Base-by-base conservation (phyloP, 1,140 invertebrate species). In the Coelopa frigida region DNA sequence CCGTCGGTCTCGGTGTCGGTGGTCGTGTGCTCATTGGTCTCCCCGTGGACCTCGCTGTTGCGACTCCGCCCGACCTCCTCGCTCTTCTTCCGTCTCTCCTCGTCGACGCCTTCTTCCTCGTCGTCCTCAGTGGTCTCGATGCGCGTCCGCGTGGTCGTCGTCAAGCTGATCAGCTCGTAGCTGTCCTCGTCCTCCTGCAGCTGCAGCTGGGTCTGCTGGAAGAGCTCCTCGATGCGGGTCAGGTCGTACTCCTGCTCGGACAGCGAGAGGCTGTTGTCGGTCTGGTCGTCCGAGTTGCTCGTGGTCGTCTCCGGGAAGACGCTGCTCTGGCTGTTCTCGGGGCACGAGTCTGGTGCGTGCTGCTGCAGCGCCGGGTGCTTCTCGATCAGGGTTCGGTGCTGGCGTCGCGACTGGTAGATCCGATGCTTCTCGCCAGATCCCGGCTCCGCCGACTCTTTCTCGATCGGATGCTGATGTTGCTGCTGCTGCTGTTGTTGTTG, bases 241-340 rank as follows among this genome's bases (percentile, higher is more conserved):
- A 67, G 22, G 44, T 67, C 63, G 46, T 67, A 67, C 14, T 67
- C 63, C 48, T 67, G 63, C 12, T 67, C 63, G 8, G 63, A 66
- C 1, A 67, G 42, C 4, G 63, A 67, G 1, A 56, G 51, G 36
- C 58, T 67, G 37, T 66, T 40, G 15, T 42, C 59, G 0, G 63
- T 63, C 37, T 67, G 63, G 35, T 67, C 63, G 40, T 68, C 52
- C 12, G 52, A 65, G 11, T 63, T 67, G 31, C 61, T 67, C 6
- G 52, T 54, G 26, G 64, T 68, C 0, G 64, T 68, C 50, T 68
- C 64, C 0, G 64, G 64, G 14, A 68, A 68, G 10, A 54, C 51
- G 32, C 64, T 68, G 36, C 64, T 68, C 43, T 67, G 64, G 15
- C 64, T 67, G 15, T 62, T 61, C 18, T 68, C 64, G 1, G 60